These are phyloP conservation scores for Drosophila paramelanica DNA, from an alignment of 2,888 invertebrate species.

Conservation along the genomic window DNA sequence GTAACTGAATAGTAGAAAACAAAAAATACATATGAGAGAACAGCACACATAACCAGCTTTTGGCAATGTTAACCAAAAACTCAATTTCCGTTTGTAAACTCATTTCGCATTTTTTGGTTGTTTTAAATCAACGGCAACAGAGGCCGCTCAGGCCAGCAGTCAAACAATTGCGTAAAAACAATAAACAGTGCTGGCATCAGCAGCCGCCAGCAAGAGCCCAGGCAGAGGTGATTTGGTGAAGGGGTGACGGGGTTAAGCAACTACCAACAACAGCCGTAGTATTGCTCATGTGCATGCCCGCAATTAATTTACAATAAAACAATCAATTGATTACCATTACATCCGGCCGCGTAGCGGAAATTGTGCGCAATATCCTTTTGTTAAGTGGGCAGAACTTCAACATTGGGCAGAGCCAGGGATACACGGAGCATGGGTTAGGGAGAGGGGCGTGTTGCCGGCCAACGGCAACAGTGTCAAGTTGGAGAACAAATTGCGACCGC, in stretches of 20 bases:
- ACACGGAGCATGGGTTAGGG: background rate
- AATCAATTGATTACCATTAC: slow-evolving; percentile 82
- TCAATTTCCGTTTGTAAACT: slow-evolving; percentile 78
- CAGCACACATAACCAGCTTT: slow-evolving; percentile 52
- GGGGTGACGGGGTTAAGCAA: background rate
- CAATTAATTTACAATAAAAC: slow-evolving; percentile 82
- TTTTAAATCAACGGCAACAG: slow-evolving; percentile 76
- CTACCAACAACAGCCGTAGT: slow-evolving; percentile 10
- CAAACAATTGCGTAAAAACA: slow-evolving; percentile 79
- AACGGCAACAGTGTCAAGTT: slow-evolving; percentile 38
- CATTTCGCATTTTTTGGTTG: slow-evolving; percentile 77
- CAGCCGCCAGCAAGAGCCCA: slow-evolving; percentile 25
- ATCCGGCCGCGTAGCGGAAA: slow-evolving; percentile 78
- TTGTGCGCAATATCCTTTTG: slow-evolving; percentile 76
- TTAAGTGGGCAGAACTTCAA: slow-evolving; percentile 43
- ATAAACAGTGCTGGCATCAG: slow-evolving; percentile 69
- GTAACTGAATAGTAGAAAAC: background rate
- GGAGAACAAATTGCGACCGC: slow-evolving; percentile 31
- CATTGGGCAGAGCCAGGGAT: no score
- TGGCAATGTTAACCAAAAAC: slow-evolving; percentile 71
- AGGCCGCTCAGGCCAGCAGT: slow-evolving; percentile 62
- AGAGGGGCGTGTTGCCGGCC: background rate
- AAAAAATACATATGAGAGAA: slow-evolving; percentile 24
- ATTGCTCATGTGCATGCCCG: slow-evolving; percentile 76
- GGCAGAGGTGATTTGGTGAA: slow-evolving; percentile 1